Evolutionary conservation across 2,797 vertebrate species (phyloP), one percentile per base, ranked within the genome.

Genomic region (Carapus acus): DNA sequence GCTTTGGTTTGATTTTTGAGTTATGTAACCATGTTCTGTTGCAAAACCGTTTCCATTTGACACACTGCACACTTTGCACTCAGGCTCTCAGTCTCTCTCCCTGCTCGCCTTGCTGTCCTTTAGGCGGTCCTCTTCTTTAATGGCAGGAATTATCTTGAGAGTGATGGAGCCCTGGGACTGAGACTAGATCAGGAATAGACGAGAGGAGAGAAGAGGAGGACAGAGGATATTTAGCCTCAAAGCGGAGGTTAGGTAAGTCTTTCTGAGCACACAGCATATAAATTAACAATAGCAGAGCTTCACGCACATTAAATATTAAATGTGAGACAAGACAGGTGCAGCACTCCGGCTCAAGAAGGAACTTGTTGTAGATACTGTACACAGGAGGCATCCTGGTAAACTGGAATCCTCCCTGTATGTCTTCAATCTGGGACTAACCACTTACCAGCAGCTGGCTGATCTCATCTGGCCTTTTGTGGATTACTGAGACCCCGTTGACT

Each of bases 81-180:
- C 54, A 34, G 20, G 15, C 34, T 12, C 8, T 15, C 2, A 9
- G 9, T 33, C 9, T 7, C 2, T 39, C 24, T 45, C 41, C 29
- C 20, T n/a, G 43, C 75, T 12, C 68, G 95, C 95, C 92, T 94
- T 96, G 85, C 91, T 96, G 58, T 98, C 93, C 65, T 88, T 93
- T 8, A 95, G 75, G 6, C 79, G 86, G 77, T 93, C 93, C 59
- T 96, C 93, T 57, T 98, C 94, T 69, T 92, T 94, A 51, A 94
- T 69, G 9, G 93, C 94, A 14, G 95, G 95, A 79, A 98, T 94
- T 65, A 98, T 93, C 84, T 97, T 98, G 20, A 98, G 81, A 3
- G 92, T 97, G 80, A 98, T 97, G 46, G 95, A 94, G 60, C 94
- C 94, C 80, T 94, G 94, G 55, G 94, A 94, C 49, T 97, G 94